These are phyloP conservation scores for Escarpia spicata DNA, from an alignment of 2,888 invertebrate genomes.

Conservation along the genomic window DNA sequence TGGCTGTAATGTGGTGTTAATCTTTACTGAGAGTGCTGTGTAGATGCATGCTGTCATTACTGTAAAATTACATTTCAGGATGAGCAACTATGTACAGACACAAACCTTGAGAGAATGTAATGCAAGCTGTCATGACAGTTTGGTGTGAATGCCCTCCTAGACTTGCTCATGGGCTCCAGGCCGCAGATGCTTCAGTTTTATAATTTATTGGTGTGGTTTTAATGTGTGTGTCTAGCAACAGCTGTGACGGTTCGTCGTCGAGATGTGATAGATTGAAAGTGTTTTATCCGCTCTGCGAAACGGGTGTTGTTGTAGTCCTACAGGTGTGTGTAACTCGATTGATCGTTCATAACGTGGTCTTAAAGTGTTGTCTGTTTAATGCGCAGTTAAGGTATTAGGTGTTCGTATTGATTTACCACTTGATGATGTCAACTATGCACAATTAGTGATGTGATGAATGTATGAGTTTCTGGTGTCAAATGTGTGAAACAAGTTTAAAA, in stretches of 20 bases:
- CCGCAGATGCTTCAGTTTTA: neutral
- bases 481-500: too few species aligned
- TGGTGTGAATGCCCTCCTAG: neutral
- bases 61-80: neutral
- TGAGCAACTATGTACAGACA: neutral
- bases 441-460: neutral
- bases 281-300: neutral
- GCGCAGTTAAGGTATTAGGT: neutral
- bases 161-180: neutral
- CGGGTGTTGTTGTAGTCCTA: neutral
- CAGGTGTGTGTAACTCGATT: neutral
- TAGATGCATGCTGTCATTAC: neutral
- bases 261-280: neutral
- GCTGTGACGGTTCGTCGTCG: neutral
- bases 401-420: neutral
- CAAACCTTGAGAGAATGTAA: neutral
- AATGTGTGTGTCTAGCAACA: neutral
- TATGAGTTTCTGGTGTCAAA: neutral
- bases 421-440: neutral
- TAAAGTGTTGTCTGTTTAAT: neutral
- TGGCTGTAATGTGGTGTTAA: neutral
- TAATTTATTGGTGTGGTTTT: slow-evolving; percentile 16
- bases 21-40: neutral
- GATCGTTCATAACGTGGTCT: neutral
- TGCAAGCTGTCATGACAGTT: neutral